These are phyloP conservation scores for Acridotheres tristis DNA, from an alignment of 2,797 vertebrate species.

Conservation along the genomic window DNA sequence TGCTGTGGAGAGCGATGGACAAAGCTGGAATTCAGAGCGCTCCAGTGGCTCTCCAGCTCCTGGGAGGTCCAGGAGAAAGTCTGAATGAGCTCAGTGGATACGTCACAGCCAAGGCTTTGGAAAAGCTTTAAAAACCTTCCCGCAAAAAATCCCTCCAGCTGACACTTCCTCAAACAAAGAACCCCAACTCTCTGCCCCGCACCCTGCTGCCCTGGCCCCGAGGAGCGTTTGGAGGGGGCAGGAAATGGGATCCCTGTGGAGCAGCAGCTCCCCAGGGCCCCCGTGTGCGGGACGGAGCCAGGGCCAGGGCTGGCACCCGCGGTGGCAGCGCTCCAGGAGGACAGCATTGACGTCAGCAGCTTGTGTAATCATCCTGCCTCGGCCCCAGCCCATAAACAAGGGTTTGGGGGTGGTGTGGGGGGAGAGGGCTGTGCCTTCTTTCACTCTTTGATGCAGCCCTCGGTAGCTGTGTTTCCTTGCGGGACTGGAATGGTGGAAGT, in stretches of 20 bases:
- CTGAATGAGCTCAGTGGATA: not conserved
- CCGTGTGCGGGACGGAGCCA: not conserved
- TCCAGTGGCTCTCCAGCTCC: not conserved
- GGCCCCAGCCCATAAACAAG: not conserved
- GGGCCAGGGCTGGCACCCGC: not conserved
- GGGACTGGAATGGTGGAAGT: not conserved
- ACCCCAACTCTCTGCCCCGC: not conserved
- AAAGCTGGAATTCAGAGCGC: slow-evolving; percentile 2
- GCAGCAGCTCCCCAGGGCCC: not conserved
- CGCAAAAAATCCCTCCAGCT: not conserved
- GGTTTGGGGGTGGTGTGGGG: not conserved
- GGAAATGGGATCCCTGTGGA: not conserved
- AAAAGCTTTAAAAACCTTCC: not conserved
- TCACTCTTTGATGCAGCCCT: not conserved
- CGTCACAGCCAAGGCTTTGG: not conserved
- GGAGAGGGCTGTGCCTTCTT: not conserved
- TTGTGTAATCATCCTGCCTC: slow-evolving; percentile 19
- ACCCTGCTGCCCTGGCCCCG: not conserved
- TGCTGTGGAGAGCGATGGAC: not conserved
- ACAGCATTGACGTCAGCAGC: slow-evolving; percentile 46
- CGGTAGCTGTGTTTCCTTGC: not conserved
- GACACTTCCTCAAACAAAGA: slow-evolving; percentile 11
- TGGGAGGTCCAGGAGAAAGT: slow-evolving; percentile 43
- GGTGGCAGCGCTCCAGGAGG: slow-evolving; percentile 16
- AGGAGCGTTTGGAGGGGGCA: not conserved